Evolutionary conservation across 2,888 invertebrate species (phyloP), one percentile per base, ranked within the genome.

Genomic region (Phyllotreta cruciferae): DNA sequence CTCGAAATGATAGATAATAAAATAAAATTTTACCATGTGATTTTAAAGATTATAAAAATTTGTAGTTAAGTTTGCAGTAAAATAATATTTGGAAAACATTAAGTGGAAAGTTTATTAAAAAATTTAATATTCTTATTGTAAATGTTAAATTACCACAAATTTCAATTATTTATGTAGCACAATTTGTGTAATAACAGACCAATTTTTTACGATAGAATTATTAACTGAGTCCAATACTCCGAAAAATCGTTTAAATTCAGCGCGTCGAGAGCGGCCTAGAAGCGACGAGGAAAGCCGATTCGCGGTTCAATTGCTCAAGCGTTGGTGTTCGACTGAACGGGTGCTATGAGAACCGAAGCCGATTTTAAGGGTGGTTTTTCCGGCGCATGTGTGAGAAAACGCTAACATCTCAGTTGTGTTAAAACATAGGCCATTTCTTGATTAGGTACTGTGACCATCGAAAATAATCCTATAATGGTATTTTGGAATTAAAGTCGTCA

Each of bases 381-480:
- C 24, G 34, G 63, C 63, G 63, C 63, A 63, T 63, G 63, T 63
- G 63, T 54, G 54, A 49, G 58, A 55, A 54, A 63, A 63, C 55
- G 41, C 58, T 54, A 63, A 63, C 63, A 63, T 63, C 63, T 63
- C 63, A 63, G 63, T 63, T 58, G 63, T 54, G 45, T 62, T 58
- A 58, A 49, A 47, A 63, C 53, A 57, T 37, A 49, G 41, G 53
- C 54, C 58, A 39, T 58, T 58, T 57, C 53, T 53, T 62, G 52
- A 57, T 57, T 62, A 24, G 24, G 24, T 24, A 57, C 45, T 49
- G 35, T 35, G 39, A 35, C 42, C 41, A 37, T 47, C 34, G 49
- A 38, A 47, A 47, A 60, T 60, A n/a, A 34, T 8, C 41, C 24
- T 37, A 44, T 60, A n/a, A 34, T 8, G 49, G 37, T 37, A 44